phyloP scores from a whole-genome alignment of 2,113 vertebrate genomes.

The Larimichthys polyactis region DNA sequence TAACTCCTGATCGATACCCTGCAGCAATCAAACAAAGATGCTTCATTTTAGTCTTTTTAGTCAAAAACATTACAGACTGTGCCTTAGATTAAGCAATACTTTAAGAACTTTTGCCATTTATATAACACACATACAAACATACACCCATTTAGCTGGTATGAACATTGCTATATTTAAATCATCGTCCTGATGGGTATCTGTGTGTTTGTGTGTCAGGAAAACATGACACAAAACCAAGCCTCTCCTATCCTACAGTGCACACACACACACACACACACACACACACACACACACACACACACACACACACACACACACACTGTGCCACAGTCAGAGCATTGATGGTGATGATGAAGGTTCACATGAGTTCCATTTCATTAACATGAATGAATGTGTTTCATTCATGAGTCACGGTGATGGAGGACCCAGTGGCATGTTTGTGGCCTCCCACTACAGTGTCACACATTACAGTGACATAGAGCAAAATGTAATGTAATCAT shows the following conservation, averaged over 20 bases:
- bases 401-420: slow-evolving; percentile 36
- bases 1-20: too few relatives aligned
- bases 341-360: slow-evolving; percentile 14
- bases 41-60: neutral
- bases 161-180: neutral
- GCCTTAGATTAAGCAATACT: neutral
- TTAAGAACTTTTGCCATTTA: neutral
- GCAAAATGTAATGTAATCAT: neutral
- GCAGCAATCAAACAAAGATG: neutral
- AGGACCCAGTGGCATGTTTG: neutral
- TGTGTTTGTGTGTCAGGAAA: slow-evolving; percentile 2
- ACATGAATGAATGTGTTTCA: slow-evolving; percentile 40
- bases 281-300: too few relatives aligned
- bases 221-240: neutral
- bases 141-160: neutral
- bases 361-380: neutral
- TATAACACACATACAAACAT: neutral
- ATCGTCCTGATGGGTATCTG: neutral
- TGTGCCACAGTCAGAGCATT: neutral
- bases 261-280: neutral
- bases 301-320: neutral
- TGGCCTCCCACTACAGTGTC: neutral
- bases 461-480: slow-evolving; percentile 11
- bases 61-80: neutral
- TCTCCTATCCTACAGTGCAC: neutral